Percentiles rank a stretch among this genome's conserved stretches.
Evolutionary conservation across 2,888 invertebrate species (phyloP).

Genomic region (Polymixis flavicincta): DNA sequence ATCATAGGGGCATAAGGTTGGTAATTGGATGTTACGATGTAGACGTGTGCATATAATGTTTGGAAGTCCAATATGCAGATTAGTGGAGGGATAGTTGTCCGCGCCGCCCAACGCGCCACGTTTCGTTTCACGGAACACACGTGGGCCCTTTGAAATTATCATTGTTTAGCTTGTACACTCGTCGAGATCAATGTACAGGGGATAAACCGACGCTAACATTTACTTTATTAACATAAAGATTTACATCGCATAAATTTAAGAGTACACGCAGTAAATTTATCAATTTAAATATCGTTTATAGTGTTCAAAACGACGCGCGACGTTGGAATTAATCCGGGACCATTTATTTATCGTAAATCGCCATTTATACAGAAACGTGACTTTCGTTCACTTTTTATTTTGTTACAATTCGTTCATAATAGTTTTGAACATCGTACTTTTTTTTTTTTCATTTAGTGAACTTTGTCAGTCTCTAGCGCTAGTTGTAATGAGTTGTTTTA

Average conservation of each 20-base stretch:
- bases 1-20: constrained; percentile 59
- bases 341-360: constrained; percentile 48
- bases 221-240: constrained; percentile 69
- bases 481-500: constrained; percentile 53
- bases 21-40: constrained; percentile 60
- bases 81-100: constrained; percentile 84
- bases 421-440: constrained; percentile 31
- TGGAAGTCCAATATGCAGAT: constrained; percentile 86
- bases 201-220: constrained; percentile 65
- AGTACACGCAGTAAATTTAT: constrained; percentile 59
- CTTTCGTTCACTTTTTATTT: constrained; percentile 29
- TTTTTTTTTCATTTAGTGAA: constrained; percentile 46
- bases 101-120: constrained; percentile 74
- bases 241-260: constrained; percentile 67
- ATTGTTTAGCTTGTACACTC: constrained; percentile 80
- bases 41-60: constrained; percentile 70
- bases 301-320: constrained; percentile 41
- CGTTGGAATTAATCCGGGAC: constrained; percentile 30
- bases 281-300: constrained; percentile 49
- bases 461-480: constrained; percentile 28
- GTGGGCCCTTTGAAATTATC: constrained; percentile 83
- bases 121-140: constrained; percentile 80
- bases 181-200: constrained; percentile 64
- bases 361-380: constrained; percentile 39
- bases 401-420: constrained; percentile 30